phyloP scores from a whole-genome alignment of 2,888 invertebrate genomes.

The Protophormia terraenovae region DNA sequence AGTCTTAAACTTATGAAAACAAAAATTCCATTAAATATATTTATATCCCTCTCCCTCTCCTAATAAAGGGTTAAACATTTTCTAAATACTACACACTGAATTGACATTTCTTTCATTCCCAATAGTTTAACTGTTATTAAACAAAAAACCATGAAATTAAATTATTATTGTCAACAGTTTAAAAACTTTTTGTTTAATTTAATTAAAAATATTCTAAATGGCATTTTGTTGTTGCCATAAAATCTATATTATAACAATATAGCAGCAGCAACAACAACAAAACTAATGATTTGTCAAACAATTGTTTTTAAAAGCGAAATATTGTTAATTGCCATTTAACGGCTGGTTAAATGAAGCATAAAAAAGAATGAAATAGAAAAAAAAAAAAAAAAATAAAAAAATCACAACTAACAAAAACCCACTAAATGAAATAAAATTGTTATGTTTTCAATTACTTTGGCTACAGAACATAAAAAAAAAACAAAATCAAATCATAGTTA shows the following conservation, averaged over 20 bases:
- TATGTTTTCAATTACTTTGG: constrained; percentile 60
- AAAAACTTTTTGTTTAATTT: constrained; percentile 2
- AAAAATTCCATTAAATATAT: too few species aligned
- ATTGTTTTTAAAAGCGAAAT: constrained; percentile 34
- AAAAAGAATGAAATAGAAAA: not conserved
- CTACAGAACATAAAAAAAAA: constrained; percentile 25
- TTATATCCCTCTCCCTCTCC: too few species aligned
- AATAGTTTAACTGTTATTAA: too few species aligned
- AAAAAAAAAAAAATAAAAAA: too few species aligned
- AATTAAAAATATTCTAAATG: not conserved
- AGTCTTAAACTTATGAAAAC: too few species aligned
- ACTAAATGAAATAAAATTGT: constrained; percentile 59
- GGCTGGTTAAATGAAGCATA: constrained; percentile 40
- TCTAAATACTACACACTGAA: too few species aligned
- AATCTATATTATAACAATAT: not conserved
- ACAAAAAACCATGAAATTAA: not conserved
- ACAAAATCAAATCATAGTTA: constrained; percentile 28
- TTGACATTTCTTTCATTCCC: too few species aligned
- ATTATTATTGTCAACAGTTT: not conserved
- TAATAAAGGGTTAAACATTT: too few species aligned
- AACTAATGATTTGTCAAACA: constrained; percentile 27
- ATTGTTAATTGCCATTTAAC: constrained; percentile 56
- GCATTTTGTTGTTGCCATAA: not conserved
- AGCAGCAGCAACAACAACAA: constrained; percentile 3
- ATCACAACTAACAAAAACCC: too few species aligned